phyloP scores from a whole-genome alignment of 2,113 vertebrate species.

The Urocynchramus pylzowi region DNA sequence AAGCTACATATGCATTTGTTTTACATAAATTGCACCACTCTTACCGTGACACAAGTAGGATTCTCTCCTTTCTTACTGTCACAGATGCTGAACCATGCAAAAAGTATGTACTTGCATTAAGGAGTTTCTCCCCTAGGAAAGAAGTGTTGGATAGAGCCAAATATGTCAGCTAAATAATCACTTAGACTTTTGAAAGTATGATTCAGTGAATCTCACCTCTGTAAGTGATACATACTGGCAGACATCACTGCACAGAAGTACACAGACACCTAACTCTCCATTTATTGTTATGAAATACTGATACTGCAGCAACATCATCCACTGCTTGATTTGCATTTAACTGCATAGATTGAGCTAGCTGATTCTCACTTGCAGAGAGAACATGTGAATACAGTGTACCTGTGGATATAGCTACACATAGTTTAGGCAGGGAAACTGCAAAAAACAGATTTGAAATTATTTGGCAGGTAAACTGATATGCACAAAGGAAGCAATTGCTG shows the following conservation, averaged over 20 bases:
- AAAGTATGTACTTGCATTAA: neutral
- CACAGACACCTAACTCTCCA: neutral
- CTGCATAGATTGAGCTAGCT: neutral
- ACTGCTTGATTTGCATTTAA: neutral
- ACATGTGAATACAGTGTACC: neutral
- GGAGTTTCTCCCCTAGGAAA: neutral
- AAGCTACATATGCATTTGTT: neutral
- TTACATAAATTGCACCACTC: conserved; percentile 6
- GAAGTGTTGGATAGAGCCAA: neutral
- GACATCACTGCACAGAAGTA: neutral
- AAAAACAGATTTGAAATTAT: neutral
- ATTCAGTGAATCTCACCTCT: neutral
- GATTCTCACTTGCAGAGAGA: neutral
- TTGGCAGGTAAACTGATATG: neutral
- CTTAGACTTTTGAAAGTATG: neutral
- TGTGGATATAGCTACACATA: neutral
- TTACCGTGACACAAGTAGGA: neutral
- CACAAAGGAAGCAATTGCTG: neutral
- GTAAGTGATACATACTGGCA: neutral
- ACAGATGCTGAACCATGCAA: neutral
- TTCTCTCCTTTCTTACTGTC: neutral
- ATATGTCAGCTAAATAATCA: neutral
- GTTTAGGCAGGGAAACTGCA: neutral
- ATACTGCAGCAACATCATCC: neutral
- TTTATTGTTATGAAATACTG: neutral